Conservation (phyloP, 2,888 invertebrate species). For the Maniola hyperantus region DNA sequence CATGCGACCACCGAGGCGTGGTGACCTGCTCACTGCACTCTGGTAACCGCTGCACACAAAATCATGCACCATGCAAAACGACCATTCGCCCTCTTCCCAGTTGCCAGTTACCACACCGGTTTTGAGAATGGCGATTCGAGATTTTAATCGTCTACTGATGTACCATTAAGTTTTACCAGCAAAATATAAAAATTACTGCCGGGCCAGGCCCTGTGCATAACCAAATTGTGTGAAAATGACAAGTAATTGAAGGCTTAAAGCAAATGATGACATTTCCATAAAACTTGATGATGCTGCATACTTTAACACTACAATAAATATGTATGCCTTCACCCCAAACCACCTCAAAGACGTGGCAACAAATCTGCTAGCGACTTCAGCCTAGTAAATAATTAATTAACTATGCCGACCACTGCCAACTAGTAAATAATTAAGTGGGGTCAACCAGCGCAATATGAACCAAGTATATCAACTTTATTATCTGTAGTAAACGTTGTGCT, state of each 20-base stretch:
- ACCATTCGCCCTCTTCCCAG: conserved; percentile 15
- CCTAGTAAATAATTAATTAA: neutral
- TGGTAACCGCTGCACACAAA: conserved; percentile 44
- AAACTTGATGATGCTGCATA: too few relatives aligned
- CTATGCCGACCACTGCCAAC: neutral
- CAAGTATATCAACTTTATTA: neutral
- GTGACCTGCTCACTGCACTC: conserved; percentile 45
- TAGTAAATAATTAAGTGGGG: neutral
- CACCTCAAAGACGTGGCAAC: neutral
- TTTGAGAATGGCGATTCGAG: conserved; percentile 13
- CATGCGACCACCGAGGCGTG: conserved; percentile 61
- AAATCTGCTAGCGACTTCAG: neutral
- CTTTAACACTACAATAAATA: too few relatives aligned
- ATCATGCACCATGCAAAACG: conserved; percentile 40
- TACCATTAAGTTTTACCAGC: too few relatives aligned
- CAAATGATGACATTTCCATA: too few relatives aligned
- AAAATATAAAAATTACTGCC: too few relatives aligned
- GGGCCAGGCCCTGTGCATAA: too few relatives aligned
- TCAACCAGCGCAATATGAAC: neutral
- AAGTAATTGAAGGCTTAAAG: too few relatives aligned
- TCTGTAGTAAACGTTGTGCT: neutral
- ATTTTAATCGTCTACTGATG: neutral
- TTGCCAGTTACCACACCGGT: conserved; percentile 20
- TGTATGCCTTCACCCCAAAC: too few relatives aligned
- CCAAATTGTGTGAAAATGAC: too few relatives aligned